phyloP scores from a whole-genome alignment of 2,113 vertebrate genomes.

The Tenebrosternarchus preto region DNA sequence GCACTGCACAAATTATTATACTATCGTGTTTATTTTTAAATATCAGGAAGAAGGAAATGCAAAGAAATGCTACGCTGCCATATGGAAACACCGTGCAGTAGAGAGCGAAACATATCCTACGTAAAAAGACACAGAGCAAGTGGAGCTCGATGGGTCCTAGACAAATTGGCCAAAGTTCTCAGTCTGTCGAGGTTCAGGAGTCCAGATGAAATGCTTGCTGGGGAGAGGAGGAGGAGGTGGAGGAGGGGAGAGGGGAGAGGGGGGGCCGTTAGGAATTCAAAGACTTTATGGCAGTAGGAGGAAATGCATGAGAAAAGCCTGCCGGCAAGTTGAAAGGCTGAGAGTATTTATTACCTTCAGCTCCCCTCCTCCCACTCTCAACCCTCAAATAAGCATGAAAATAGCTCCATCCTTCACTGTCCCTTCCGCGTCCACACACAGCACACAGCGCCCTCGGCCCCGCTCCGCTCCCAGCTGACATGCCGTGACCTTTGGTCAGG shows the following conservation, averaged over 20 bases:
- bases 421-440: background rate
- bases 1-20: too few species aligned
- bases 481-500: background rate
- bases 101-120: background rate
- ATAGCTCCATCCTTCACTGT: conserved; percentile 39
- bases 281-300: conserved; percentile 58
- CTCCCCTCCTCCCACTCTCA: conserved; percentile 16
- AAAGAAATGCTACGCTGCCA: too few species aligned
- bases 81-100: too few species aligned
- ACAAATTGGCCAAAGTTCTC: conserved; percentile 12
- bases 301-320: conserved; percentile 61
- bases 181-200: background rate
- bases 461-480: background rate
- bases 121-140: background rate
- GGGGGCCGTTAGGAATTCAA: conserved; percentile 57
- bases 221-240: too few species aligned
- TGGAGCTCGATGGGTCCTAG: background rate
- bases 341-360: conserved; percentile 55
- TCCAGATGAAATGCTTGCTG: conserved; percentile 19
- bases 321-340: conserved; percentile 55
- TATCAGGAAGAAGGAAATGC: too few species aligned
- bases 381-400: conserved; percentile 48
- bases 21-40: too few species aligned
- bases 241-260: conserved; percentile 14
- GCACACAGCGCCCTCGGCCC: background rate